Base-by-base conservation (phyloP, 2,797 vertebrate genomes). In the Enteromius radiatus region DNA sequence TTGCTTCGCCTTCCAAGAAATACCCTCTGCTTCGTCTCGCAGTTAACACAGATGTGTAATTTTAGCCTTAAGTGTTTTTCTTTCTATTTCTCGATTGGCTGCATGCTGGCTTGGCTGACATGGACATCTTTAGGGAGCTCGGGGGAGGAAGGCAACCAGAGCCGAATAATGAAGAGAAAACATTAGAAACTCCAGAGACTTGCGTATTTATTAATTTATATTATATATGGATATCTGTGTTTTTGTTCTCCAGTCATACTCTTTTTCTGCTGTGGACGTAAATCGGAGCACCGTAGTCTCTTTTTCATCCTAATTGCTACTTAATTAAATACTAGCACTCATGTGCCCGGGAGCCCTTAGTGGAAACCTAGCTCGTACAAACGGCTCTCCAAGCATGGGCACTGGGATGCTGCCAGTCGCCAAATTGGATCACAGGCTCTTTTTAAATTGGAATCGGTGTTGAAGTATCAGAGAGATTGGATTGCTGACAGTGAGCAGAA, bases 371-470 rank as follows among this genome's bases (percentile, higher is more conserved):
- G 59, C 85, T 80, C 11, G 8, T 76, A 84, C 64, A 80, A 79
- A 71, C 70, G 74, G 26, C 38, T 85, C 52, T 85, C 75, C 71
- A 36, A 19, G 76, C 76, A 54, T 77, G 71, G 81, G 43, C 81
- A 76, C 84, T 82, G 86, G 86, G 87, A 84, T 68, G 70, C 49
- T 89, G 85, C 88, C 88, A 88, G 86, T 76, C 68, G 21, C 82
- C 83, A 84, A 91, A 89, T 89, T 90, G 87, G 87, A 89, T 88
- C 86, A 85, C 74, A 82, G 83, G 52, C 87, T 86, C 79, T 83
- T 85, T 87, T 89, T 86, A 89, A 89, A 90, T 91, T 87, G 85
- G 88, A 90, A 88, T 85, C 49, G 15, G 78, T 88, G 86, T 89
- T 86, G 86, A 89, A 82, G 86, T 87, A 89, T 90, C 87, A 86